Evolutionary conservation across 2,888 invertebrate species (phyloP), one percentile per base, ranked within the genome.

Genomic region (Cabera pusaria): DNA sequence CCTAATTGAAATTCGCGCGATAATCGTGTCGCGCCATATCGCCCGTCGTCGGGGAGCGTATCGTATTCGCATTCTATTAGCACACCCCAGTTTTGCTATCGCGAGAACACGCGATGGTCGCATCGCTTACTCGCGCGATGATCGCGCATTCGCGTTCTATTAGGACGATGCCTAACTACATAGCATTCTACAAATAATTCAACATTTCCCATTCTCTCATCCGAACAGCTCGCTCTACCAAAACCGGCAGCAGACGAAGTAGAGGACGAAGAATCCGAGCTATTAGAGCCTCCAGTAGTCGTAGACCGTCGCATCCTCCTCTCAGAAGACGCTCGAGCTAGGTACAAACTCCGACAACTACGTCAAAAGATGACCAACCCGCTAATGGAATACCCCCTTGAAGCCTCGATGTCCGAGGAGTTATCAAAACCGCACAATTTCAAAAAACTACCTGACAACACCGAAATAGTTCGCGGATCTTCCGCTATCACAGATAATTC

Each of bases 401-500:
- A 64, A 6, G 44, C 71, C 1, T 70, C 83, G 0, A 59, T 84
- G 0, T 79, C 87, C 1, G 71, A 91, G 25, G 93, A 93, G 54
- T 64, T 93, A 3, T 53, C 63, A 0, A 83, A 91, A 24, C 90
- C 88, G 0, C 88, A 77, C 38, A 93, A 93, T 57, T 93, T 92
- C 50, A 76, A 82, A 27, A 64, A 76, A 7, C 64, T 93, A 20
- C 92, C 93, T 0, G 93, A 93, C 51, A 88, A 87, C 2, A 90
- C 90, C 0, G 88, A 92, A 63, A 90, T 93, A 6, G 75, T 93
- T 0, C 73, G 90, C 41, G 93, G 92, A 0, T 62, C 71, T 0
- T 60, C 65, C 0, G 79, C 86, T n/a, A 66, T 92, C 8, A 56
- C 69, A 0, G 73, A 72, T 0, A 54, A 72, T 1, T 59, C 65